phyloP scores from a whole-genome alignment of 2,797 vertebrate genomes.

The Sebastes oblongus region DNA sequence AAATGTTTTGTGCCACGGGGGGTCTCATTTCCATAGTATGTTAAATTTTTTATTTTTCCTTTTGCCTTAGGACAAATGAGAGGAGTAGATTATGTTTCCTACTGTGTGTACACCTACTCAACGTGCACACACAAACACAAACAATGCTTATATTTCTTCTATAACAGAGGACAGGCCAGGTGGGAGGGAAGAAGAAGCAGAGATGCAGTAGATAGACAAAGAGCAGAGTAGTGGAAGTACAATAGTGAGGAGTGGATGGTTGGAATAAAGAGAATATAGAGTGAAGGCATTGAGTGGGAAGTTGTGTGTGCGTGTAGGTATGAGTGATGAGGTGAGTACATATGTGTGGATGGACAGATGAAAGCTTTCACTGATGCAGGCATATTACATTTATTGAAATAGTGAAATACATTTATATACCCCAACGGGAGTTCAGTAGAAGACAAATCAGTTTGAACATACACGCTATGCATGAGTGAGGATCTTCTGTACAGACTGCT shows the following conservation, averaged over 20 bases:
- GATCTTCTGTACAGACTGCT: constrained; percentile 10
- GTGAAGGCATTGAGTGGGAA: constrained; percentile 18
- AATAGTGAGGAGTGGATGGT: constrained; percentile 1
- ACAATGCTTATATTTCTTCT: constrained; percentile 18
- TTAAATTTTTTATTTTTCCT: constrained; percentile 67
- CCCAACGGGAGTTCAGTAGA: constrained; percentile 3
- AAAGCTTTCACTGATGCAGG: constrained; percentile 61
- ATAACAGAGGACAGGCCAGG: constrained; percentile 21
- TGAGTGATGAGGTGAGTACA: not conserved
- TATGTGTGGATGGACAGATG: constrained; percentile 43
- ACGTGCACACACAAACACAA: not conserved
- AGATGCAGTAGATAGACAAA: constrained; percentile 36
- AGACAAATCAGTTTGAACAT: constrained; percentile 27
- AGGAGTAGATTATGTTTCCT: constrained; percentile 57
- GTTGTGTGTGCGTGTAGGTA: not conserved
- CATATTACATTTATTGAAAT: constrained; percentile 48
- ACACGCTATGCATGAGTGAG: constrained; percentile 16
- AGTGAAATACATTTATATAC: constrained; percentile 42
- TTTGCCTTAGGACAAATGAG: constrained; percentile 55
- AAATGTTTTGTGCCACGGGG: constrained; percentile 35
- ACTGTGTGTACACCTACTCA: constrained; percentile 57
- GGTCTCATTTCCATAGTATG: constrained; percentile 60
- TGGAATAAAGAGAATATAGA: constrained; percentile 17
- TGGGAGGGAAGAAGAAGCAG: constrained; percentile 25
- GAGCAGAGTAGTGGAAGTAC: constrained; percentile 24